A percentile compares a stretch with the other conserved stretches of the same genome.
These are phyloP conservation scores for Anableps anableps DNA, from an alignment of 2,797 vertebrate species.

Conservation along the genomic window DNA sequence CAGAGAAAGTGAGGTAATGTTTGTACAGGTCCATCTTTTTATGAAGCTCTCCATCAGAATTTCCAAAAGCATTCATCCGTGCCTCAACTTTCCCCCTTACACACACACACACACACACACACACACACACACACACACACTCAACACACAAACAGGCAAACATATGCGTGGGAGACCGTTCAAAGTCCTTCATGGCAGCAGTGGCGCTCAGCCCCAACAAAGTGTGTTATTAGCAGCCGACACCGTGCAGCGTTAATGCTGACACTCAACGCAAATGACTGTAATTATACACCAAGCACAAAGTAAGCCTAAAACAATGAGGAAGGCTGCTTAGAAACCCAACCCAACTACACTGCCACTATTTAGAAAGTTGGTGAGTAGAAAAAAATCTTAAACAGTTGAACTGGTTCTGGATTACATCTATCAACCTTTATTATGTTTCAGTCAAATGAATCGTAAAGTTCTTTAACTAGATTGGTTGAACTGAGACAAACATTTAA, in stretches of 20 bases:
- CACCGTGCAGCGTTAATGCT: conserved; percentile 60
- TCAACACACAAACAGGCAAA: conserved; percentile 34
- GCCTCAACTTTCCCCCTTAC: conserved; percentile 33
- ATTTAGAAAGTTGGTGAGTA: conserved; percentile 67
- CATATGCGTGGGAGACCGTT: conserved; percentile 73
- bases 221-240: conserved; percentile 81
- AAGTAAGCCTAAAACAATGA: conserved; percentile 74
- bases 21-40: conserved; percentile 39
- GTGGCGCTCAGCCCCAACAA: conserved; percentile 66
- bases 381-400: conserved; percentile 31
- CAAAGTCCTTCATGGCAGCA: conserved; percentile 61
- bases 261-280: conserved; percentile 81
- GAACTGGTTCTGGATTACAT: not conserved
- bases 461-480: not conserved
- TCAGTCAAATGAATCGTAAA: not conserved
- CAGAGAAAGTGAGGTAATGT: not conserved
- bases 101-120: conserved; percentile 12
- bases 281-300: conserved; percentile 79
- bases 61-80: conserved; percentile 44
- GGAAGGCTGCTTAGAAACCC: conserved; percentile 53
- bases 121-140: conserved; percentile 16
- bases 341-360: conserved; percentile 54
- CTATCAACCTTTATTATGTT: not conserved
- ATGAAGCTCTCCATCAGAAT: conserved; percentile 47
- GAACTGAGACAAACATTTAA: not conserved